Conservation (phyloP, 2,797 vertebrate species). For the Dendrocincla fuliginosa region DNA sequence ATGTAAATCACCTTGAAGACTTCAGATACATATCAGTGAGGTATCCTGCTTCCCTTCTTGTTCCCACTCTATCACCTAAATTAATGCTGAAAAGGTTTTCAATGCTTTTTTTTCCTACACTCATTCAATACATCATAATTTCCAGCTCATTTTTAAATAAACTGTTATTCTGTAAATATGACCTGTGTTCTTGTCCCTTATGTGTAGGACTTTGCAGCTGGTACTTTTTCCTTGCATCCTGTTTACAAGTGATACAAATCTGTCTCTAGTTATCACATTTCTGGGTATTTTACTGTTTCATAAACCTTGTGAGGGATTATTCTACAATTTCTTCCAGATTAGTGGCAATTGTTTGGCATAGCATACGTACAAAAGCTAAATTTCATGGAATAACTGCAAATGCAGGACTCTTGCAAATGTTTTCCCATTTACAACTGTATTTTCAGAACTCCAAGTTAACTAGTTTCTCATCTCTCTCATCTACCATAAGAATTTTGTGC, state of each 20-base stretch:
- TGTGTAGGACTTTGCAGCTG: background rate
- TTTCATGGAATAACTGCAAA: background rate
- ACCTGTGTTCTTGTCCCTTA: background rate
- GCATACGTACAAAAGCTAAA: background rate
- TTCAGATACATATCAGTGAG: background rate
- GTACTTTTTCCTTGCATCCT: background rate
- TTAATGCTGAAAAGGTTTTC: background rate
- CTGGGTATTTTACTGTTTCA: background rate
- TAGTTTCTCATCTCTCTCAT: background rate
- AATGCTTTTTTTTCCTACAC: background rate
- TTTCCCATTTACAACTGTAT: background rate
- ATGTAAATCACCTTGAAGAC: background rate
- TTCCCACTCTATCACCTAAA: background rate
- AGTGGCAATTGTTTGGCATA: background rate
- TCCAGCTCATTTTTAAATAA: background rate
- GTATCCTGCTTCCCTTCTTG: background rate
- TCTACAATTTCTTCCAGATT: background rate
- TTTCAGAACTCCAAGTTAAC: background rate
- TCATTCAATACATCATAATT: background rate
- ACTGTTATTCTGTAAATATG: background rate
- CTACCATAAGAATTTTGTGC: background rate
- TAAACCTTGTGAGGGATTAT: background rate
- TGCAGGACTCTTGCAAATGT: background rate
- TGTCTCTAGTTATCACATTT: background rate
- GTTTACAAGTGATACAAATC: background rate